Conservation (phyloP, 2,113 vertebrate genomes). For the pig (Sus scrofa) region DNA sequence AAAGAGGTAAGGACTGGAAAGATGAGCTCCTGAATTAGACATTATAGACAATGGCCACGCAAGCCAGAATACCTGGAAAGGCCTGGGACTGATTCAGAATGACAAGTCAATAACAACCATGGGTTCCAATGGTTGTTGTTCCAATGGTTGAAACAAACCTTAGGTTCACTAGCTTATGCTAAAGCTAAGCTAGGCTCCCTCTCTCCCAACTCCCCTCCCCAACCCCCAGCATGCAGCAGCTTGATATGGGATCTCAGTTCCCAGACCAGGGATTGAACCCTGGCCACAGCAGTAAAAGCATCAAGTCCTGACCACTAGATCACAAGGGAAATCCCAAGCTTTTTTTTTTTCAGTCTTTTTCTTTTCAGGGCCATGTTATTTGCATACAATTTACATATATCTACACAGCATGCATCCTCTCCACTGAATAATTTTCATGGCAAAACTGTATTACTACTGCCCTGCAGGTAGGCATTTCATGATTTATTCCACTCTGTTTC, state of each 20-base stretch:
- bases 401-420: not conserved
- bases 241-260: no score
- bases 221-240: no score
- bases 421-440: not conserved
- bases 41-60: not conserved
- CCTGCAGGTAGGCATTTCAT: not conserved
- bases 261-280: no score
- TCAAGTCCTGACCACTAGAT: no score
- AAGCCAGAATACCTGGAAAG: not conserved
- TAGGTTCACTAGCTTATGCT: not conserved
- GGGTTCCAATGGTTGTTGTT: no score
- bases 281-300: no score
- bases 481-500: slow-evolving; percentile 8
- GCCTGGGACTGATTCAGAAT: not conserved
- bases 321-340: no score
- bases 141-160: slow-evolving; percentile 33
- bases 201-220: no score
- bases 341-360: no score
- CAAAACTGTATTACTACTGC: not conserved
- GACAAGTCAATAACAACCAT: not conserved
- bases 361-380: not conserved
- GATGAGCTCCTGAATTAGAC: not conserved
- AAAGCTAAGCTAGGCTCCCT: not conserved
- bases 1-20: not conserved
- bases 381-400: slow-evolving; percentile 42